Base-by-base conservation (phyloP, 2,113 vertebrate genomes). In the Physeter macrocephalus region DNA sequence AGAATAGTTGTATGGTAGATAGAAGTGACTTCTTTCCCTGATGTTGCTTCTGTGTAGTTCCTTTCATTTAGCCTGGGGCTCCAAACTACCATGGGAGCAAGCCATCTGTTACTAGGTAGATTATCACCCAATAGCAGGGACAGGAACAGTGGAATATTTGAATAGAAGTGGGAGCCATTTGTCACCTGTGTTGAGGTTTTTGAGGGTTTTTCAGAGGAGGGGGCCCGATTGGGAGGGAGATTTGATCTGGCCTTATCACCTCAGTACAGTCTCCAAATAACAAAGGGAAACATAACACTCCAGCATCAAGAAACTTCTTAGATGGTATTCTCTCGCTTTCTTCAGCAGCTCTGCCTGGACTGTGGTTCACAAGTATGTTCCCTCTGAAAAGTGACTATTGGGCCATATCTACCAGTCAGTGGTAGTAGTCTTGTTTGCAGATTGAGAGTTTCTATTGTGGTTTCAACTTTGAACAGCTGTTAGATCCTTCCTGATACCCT, bases 181-280 rank as follows among this genome's bases (percentile, higher is more conserved):
- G 90, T 97, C 69, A 97, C 46, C 84, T 87, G 52, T 34, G 61
- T 93, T 96, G 71, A 96, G 80, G 89, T 96, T 97, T 95, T 95
- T 91, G 67, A 98, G 80, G 64, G n/a, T 81, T 96, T 92, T 95
- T 97, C 41, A 87, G 87, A 81, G 89, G 80, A 93, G 88, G 43
- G 66, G 49, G 34, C 88, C 64, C 36, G 17, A 54, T 90, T 88
- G 81, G 71, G 36, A 77, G 9, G 43, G 78, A 92, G 97, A 96
- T 96, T 97, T 95, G 93, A 90, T 97, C 81, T 86, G 88, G 66
- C 88, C 84, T 92, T 90, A 66, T 86, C 61, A 36, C 0, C 1
- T 96, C 36, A 89, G 25, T 31, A 81, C 46, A 7, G 4, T 43
- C 66, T 96, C 10, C 12, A 66, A 1, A 66, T 94, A 94, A 94